Evolutionary conservation across 2,888 invertebrate species (phyloP).

Genomic region (Lasius fuliginosus): DNA sequence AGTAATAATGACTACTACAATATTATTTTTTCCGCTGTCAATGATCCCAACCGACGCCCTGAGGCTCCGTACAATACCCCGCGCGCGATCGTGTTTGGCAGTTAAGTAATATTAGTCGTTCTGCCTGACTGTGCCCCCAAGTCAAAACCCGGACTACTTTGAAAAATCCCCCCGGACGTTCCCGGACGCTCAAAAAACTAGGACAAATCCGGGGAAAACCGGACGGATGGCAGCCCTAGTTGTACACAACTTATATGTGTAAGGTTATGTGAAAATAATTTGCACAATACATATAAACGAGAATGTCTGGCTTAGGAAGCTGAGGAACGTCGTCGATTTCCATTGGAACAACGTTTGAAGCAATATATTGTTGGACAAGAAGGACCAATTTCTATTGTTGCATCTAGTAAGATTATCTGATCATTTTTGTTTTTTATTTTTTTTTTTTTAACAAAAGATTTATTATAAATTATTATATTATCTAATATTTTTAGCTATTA

Average conservation of each 20-base stretch:
- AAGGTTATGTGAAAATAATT: slow-evolving; percentile 30
- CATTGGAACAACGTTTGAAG: slow-evolving; percentile 94
- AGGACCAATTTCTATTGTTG: slow-evolving; percentile 92
- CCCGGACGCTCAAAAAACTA: too few species aligned
- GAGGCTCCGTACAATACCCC: too few species aligned
- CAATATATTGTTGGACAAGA: slow-evolving; percentile 95
- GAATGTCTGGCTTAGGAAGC: slow-evolving; percentile 87
- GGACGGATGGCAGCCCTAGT: too few species aligned
- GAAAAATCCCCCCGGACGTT: too few species aligned
- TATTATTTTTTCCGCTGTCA: too few species aligned
- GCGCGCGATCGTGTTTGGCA: too few species aligned
- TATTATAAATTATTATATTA: slow-evolving; percentile 10
- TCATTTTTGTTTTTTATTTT: slow-evolving; percentile 4
- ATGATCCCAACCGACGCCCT: too few species aligned
- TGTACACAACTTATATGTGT: background rate
- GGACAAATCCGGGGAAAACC: too few species aligned
- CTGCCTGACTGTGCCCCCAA: too few species aligned
- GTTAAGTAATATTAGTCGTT: too few species aligned
- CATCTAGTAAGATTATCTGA: slow-evolving; percentile 88
- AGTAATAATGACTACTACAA: too few species aligned
- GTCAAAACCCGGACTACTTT: too few species aligned
- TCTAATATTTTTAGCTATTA: slow-evolving; percentile 88
- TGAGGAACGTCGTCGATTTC: slow-evolving; percentile 93
- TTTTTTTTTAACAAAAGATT: slow-evolving; percentile 1
- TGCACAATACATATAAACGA: slow-evolving; percentile 24